phyloP scores from a whole-genome alignment of 2,797 vertebrate species.

The Sus cebifrons region DNA sequence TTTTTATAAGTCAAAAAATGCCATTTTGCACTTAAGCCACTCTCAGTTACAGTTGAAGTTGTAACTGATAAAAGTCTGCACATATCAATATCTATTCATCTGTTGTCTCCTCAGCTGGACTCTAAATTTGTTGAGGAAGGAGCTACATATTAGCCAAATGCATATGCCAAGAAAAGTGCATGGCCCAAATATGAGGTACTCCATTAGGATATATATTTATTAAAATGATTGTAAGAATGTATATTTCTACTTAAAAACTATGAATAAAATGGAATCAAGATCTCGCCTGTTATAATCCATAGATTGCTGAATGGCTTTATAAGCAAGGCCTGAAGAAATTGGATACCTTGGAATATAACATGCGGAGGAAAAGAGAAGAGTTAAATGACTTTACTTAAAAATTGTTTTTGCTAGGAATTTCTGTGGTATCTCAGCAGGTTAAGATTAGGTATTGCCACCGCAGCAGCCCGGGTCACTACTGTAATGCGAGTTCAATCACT shows the following conservation, averaged over 20 bases:
- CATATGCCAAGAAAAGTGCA: neutral
- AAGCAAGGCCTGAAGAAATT: neutral
- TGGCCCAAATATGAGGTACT: neutral
- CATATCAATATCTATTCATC: neutral
- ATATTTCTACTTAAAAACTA: conserved; percentile 20
- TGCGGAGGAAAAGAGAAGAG: neutral
- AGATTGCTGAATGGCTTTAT: neutral
- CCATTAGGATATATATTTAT: neutral
- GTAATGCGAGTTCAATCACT: too few relatives aligned
- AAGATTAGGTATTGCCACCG: too few relatives aligned
- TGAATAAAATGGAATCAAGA: neutral
- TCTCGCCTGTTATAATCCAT: neutral
- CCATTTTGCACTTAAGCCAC: neutral
- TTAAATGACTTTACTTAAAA: neutral
- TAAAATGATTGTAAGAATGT: neutral
- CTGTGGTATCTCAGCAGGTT: too few relatives aligned
- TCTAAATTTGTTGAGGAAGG: neutral
- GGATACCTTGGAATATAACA: neutral
- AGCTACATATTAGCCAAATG: neutral
- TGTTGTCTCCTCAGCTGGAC: neutral
- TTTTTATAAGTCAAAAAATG: conserved; percentile 33
- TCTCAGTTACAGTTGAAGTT: neutral
- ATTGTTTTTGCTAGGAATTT: neutral
- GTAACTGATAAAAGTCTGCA: neutral
- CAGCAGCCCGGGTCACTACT: too few relatives aligned